Evolutionary conservation across 2,888 invertebrate species (phyloP).

Genomic region (Luperina nickerlii): DNA sequence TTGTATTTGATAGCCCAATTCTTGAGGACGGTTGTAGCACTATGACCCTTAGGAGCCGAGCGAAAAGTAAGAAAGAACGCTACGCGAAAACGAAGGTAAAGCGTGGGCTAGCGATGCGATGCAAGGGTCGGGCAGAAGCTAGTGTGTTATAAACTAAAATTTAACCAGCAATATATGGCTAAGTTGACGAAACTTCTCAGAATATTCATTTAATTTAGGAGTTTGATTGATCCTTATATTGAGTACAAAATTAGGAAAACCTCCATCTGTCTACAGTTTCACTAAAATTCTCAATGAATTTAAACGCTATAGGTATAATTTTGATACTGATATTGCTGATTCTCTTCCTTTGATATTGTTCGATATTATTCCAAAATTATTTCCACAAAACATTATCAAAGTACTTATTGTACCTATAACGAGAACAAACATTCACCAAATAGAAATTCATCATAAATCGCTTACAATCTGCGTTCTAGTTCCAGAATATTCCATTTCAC

Average conservation of each 20-base stretch:
- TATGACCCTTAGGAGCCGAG: not conserved
- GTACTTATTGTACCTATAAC: not conserved
- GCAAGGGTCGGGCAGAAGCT: not conserved
- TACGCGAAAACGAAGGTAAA: not conserved
- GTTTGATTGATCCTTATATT: not conserved
- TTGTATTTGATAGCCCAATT: too few relatives aligned
- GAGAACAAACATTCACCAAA: not conserved
- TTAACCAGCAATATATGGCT: not conserved
- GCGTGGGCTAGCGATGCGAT: not conserved
- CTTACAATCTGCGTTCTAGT: constrained; percentile 10
- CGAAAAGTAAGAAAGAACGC: not conserved
- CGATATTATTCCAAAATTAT: not conserved
- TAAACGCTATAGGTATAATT: not conserved
- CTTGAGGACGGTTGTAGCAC: not conserved
- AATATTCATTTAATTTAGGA: not conserved
- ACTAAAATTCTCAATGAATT: not conserved
- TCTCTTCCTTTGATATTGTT: not conserved
- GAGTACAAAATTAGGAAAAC: not conserved
- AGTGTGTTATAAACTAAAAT: not conserved
- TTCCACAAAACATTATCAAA: constrained; percentile 2
- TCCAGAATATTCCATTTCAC: constrained; percentile 32
- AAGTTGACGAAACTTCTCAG: not conserved
- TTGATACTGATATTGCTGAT: not conserved
- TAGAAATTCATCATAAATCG: not conserved
- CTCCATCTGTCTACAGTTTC: not conserved